Base-by-base conservation (phyloP, 2,888 invertebrate species). In the Drosophila setosimentum region DNA sequence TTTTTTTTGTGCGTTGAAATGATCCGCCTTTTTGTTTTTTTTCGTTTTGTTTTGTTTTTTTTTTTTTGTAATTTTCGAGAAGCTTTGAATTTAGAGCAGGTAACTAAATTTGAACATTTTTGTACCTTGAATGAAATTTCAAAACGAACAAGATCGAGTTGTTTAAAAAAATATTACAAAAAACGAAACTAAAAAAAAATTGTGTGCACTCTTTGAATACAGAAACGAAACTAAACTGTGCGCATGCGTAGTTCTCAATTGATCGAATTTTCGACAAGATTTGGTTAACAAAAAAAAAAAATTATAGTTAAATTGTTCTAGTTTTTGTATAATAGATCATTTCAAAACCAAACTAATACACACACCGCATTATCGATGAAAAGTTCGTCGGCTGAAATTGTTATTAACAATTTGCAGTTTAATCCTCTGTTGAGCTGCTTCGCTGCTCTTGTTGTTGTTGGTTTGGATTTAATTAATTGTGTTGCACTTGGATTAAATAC, bases 281-380 rank as follows among this genome's bases (percentile, higher is more conserved):
- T 49, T 10, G 18, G 45, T 45, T 29, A 18, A 4, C 10, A n/a
- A 40, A 35, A 16, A 29, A 18, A 18, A 35, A 29, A 5, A 30
- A 42, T n/a, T 0, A 5, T 16, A 8, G 10, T 49, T 2, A 45
- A 24, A 54, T 35, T 24, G 24, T 18, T 35, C 10, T 35, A 24
- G 11, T n/a, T 35, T 33, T 32, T 29, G 11, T 18, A 24, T 11
- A n/a, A 45, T 24, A 51, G 21, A n/a, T 29, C 3, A 59, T 29
- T 49, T 51, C 18, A 53, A 76, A 80, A 77, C 68, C 78, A 83
- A 84, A 83, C 82, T 74, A 81, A 82, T 85, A 91, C 85, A 90
- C 90, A 90, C 84, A 90, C 90, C 90, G 78, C 91, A 91, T 91
- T 82, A 82, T 87, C 78, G 82, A 76, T 79, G 82, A 87, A 89